Percentiles rank a stretch among this genome's conserved stretches.
Evolutionary conservation across 1,140 invertebrate genomes (phyloP).

Genomic region (Drosophila orena): DNA sequence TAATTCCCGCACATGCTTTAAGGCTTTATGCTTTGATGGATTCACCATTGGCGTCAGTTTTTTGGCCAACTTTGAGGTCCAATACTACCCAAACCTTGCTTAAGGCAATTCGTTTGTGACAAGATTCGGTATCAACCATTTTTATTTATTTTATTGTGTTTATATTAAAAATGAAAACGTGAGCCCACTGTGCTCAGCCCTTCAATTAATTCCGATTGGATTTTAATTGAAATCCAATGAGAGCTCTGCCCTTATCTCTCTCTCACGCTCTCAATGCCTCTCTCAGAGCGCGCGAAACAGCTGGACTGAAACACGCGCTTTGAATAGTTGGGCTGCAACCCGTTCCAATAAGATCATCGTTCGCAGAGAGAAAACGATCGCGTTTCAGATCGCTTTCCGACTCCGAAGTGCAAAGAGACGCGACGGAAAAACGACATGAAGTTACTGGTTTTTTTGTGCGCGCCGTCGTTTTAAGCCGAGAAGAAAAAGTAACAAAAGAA

Average conservation of each 20-base stretch:
- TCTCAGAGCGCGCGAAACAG: neutral
- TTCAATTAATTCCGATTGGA: conserved; percentile 60
- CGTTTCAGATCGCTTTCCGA: conserved; percentile 6
- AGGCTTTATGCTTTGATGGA: too few relatives aligned
- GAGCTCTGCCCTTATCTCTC: neutral
- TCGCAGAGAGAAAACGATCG: neutral
- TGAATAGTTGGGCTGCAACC: neutral
- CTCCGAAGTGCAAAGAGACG: neutral
- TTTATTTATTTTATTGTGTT: too few relatives aligned
- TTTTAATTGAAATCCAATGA: conserved; percentile 54
- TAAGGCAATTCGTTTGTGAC: too few relatives aligned
- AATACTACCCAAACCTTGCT: too few relatives aligned
- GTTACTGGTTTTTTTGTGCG: conserved; percentile 1
- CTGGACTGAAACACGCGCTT: conserved; percentile 9
- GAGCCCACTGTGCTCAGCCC: conserved; percentile 5
- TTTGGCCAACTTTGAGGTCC: too few relatives aligned
- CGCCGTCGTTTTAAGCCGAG: conserved; percentile 21
- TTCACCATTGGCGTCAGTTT: too few relatives aligned
- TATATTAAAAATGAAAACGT: too few relatives aligned
- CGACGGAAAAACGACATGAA: neutral
- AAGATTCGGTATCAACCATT: too few relatives aligned
- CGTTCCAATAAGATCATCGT: conserved; percentile 9
- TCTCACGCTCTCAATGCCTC: neutral
- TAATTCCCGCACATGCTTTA: neutral
- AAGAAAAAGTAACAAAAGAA: conserved; percentile 21